phyloP scores from a whole-genome alignment of 2,888 invertebrate species.

The Cecidostiba fungosa region DNA sequence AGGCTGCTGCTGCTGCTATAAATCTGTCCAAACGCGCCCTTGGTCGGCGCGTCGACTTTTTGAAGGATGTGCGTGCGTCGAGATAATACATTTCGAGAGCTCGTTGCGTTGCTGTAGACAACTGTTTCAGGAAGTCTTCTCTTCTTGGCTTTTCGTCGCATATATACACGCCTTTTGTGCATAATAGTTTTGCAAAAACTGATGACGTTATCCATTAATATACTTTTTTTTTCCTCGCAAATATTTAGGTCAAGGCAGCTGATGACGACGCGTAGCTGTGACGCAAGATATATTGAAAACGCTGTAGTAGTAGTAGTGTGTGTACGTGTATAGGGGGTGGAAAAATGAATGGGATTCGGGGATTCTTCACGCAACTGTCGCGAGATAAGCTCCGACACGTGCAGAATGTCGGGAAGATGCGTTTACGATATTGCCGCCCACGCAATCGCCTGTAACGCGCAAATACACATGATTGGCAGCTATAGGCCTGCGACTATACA shows the following conservation, averaged over 20 bases:
- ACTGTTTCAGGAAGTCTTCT: background rate
- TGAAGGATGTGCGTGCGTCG: background rate
- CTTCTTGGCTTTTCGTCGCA: background rate
- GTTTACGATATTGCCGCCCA: constrained; percentile 39
- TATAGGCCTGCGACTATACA: too few species aligned
- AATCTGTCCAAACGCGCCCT: background rate
- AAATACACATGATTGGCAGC: constrained; percentile 42
- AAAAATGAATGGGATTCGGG: constrained; percentile 17
- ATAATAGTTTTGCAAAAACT: too few species aligned
- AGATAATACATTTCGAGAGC: constrained; percentile 8
- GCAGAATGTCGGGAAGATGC: constrained; percentile 11
- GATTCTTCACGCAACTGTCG: background rate
- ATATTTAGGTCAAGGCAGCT: constrained; percentile 18
- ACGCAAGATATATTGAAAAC: constrained; percentile 28
- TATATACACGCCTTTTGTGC: too few species aligned
- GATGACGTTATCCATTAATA: background rate
- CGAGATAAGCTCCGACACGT: constrained; percentile 52
- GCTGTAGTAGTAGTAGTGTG: too few species aligned
- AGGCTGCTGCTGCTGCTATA: background rate
- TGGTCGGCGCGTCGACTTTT: background rate
- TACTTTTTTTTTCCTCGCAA: background rate
- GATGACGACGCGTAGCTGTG: background rate
- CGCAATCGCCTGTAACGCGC: constrained; percentile 2
- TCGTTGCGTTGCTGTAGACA: background rate
- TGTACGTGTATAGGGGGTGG: background rate